Base-by-base conservation (phyloP, 2,113 vertebrate species). In the Probosciger aterrimus region DNA sequence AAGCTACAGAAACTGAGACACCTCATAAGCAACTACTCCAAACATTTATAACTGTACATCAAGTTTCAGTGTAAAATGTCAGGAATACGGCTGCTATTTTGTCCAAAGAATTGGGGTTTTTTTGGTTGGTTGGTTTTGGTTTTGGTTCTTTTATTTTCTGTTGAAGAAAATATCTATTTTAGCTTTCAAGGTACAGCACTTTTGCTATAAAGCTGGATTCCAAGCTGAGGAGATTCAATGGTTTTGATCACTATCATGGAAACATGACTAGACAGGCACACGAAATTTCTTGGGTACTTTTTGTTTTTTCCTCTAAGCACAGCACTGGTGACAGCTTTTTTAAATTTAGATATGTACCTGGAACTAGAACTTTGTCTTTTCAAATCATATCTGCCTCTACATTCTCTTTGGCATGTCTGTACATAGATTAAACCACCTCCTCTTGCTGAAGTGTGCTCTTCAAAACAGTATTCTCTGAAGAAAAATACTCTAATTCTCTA, bases 291-390 rank as follows among this genome's bases (percentile, higher is more conserved):
- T 79, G 44, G 35, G 41, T 84, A 63, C 27, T 46, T 50, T 93
- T 89, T 70, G 78, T 33, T 80, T 91, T 85, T 65, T 52, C 30
- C 49, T 65, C 31, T 77, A 87, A 85, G 74, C 27, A 79, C 30
- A 91, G 78, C 70, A 73, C 19, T 79, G 44, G 67, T 86, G 70
- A 88, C 37, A 92, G 41, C 47, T 79, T 65, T 90, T 69, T 53
- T 91, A 87, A 91, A 91, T 88, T 95, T 89, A 91, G 35, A 9
- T 31, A 60, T 30, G 59, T 67, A 82, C 37, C 28, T 85, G 59
- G 33, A 93, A 91, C 67, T 79, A 91, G 62, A 91, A 91, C 63
- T 73, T 69, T 35, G n/a, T 89, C 85, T 88, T 80, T 91, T 90
- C 67, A 91, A 87, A 94, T 87, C 59, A 82, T 52, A 93, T 82